These are phyloP conservation scores for Circaetus gallicus DNA, from an alignment of 2,113 vertebrate genomes.

Conservation along the genomic window DNA sequence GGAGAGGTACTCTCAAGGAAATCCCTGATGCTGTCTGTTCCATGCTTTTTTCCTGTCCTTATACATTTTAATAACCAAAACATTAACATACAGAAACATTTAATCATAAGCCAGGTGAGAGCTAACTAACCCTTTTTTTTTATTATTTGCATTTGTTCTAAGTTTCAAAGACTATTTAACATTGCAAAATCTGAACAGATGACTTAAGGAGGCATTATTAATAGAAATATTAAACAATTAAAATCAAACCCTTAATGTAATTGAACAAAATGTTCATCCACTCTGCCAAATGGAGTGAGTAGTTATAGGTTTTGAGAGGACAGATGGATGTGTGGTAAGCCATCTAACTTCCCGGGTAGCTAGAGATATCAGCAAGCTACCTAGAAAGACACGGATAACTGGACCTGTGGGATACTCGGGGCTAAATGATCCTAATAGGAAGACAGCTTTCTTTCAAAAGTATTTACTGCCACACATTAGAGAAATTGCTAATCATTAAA, in stretches of 20 bases:
- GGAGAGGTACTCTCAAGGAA: background rate
- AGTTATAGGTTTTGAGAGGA: background rate
- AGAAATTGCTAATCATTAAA: background rate
- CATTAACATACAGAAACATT: slow-evolving; percentile 50
- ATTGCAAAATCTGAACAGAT: slow-evolving; percentile 35
- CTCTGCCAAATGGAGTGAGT: background rate
- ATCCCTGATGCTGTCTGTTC: slow-evolving; percentile 20
- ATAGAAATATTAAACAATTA: slow-evolving; percentile 66
- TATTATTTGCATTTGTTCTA: slow-evolving; percentile 59
- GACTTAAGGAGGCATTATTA: slow-evolving; percentile 55
- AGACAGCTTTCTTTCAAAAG: background rate
- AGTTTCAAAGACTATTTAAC: slow-evolving; percentile 63
- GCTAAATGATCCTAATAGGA: background rate
- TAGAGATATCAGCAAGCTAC: background rate
- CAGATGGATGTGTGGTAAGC: background rate
- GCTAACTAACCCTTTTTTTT: background rate
- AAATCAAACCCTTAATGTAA: slow-evolving; percentile 47
- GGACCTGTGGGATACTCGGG: background rate
- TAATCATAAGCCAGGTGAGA: slow-evolving; percentile 47
- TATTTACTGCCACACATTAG: background rate
- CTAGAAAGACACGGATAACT: background rate
- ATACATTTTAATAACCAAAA: slow-evolving; percentile 65
- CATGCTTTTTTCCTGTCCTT: slow-evolving; percentile 23
- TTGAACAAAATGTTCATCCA: slow-evolving; percentile 44
- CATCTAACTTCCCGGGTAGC: background rate